Percentiles rank a stretch among this genome's conserved stretches.
Evolutionary conservation across 2,888 invertebrate species (phyloP).

Genomic region (Acleris laterana): DNA sequence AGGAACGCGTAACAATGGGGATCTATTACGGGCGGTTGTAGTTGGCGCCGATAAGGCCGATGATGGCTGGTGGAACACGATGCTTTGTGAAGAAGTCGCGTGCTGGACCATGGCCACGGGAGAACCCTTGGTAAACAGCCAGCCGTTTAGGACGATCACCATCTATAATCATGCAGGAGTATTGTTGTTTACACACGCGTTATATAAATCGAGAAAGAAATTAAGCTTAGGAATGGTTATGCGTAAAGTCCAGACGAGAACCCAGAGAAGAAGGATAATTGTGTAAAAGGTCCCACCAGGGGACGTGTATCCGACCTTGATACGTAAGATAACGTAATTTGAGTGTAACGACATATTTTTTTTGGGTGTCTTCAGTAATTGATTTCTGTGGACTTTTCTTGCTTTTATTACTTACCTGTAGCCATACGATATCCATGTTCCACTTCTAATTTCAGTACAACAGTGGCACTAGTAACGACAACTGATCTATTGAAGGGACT

Average conservation of each 20-base stretch:
- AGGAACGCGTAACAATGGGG: background rate
- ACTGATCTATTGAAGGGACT: slow-evolving; percentile 55
- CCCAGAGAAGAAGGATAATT: too few species aligned
- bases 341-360: too few species aligned
- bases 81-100: slow-evolving; percentile 72
- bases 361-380: too few species aligned
- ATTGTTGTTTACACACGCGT: too few species aligned
- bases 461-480: slow-evolving; percentile 48
- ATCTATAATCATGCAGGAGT: slow-evolving; percentile 44
- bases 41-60: slow-evolving; percentile 46
- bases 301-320: too few species aligned
- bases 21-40: slow-evolving; percentile 44
- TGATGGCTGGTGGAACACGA: slow-evolving; percentile 60
- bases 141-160: slow-evolving; percentile 54
- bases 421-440: slow-evolving; percentile 57
- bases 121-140: slow-evolving; percentile 54
- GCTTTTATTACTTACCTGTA: slow-evolving; percentile 49
- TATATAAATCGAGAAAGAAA: too few species aligned
- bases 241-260: too few species aligned
- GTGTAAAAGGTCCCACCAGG: too few species aligned
- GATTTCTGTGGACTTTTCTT: background rate
- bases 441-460: slow-evolving; percentile 20
- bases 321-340: too few species aligned
- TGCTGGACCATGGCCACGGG: slow-evolving; percentile 72
- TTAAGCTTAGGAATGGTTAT: too few species aligned